Conservation (phyloP, 1,140 invertebrate species). For the Pectinophora gossypiella region DNA sequence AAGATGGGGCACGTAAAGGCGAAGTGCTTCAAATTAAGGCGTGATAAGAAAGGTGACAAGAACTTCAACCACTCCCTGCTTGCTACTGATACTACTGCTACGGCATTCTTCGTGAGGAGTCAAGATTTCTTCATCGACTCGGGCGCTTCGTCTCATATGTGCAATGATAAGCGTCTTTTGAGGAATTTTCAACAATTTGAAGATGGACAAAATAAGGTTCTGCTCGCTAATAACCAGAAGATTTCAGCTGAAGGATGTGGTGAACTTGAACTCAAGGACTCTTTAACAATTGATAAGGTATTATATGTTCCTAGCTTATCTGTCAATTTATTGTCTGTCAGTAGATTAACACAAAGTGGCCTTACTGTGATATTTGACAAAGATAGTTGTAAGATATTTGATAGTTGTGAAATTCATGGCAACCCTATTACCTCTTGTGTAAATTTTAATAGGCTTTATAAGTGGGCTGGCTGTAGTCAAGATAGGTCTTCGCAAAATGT, state of each 20-base stretch:
- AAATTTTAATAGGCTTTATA: slow-evolving; percentile 1
- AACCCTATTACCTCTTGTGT: background rate
- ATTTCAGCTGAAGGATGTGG: background rate
- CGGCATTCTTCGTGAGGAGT: too few species aligned
- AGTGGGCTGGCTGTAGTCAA: background rate
- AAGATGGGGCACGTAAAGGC: background rate
- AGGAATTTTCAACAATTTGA: background rate
- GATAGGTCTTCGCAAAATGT: background rate
- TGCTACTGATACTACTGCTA: background rate
- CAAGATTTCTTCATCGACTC: background rate
- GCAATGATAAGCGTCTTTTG: background rate
- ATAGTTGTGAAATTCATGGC: slow-evolving; percentile 3
- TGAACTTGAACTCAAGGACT: background rate
- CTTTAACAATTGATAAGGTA: background rate
- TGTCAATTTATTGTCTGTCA: slow-evolving; percentile 8
- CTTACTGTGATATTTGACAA: slow-evolving; percentile 3
- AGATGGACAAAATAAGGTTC: background rate
- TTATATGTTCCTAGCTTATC: slow-evolving; percentile 6
- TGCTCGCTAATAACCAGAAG: background rate
- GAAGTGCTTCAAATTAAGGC: background rate
- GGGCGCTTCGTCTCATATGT: background rate
- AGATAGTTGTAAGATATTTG: background rate
- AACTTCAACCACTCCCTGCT: background rate
- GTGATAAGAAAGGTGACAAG: background rate
- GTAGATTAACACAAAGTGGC: background rate